Base-by-base conservation (phyloP, 1,140 invertebrate genomes). In the Scaptomyza montana region DNA sequence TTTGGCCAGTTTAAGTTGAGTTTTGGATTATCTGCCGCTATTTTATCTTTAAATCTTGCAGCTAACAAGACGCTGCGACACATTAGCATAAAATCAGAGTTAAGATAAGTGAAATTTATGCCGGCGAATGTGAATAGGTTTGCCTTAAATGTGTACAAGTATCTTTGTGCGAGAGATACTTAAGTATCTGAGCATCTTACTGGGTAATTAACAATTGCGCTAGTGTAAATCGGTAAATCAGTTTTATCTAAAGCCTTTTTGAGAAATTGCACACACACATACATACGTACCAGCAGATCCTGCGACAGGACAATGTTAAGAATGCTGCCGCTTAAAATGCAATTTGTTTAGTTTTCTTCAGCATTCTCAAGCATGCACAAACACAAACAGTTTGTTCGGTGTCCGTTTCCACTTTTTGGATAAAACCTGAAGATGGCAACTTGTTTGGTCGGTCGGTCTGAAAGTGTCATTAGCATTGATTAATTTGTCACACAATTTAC, bases 381-480 rank as follows among this genome's bases (percentile, higher is more conserved):
- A 33, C 30, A 33, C 28, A 30, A 10, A 41, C 39, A 10, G 39
- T 41, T 41, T 10, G 41, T 47, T 62, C 19, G 55, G 47, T 69
- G 39, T 43, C 39, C 57, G 56, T 59, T 53, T 60, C 54, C 47
- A 43, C 46, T 30, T 36, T 69, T 25, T 33, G 74, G 61, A 60
- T 74, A 53, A 41, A 71, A 79, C 72, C 77, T 80, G 80, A 50
- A 72, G 64, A 43, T 89, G 78, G 68, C 63, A 77, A 76, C 77
- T 74, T 70, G 77, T 79, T 75, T 64, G 33, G 33, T 62, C 50
- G 62, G 70, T 62, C 50, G 62, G 70, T 60, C 77, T 68, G 63
- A 86, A 81, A 77, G 77, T 91, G 81, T 91, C 89, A 91, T 91
- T 91, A 91, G 89, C 89, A 91, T 91, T 91, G 89, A 91, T 91